A percentile compares a stretch with the other conserved stretches of the same genome.
Conservation (phyloP, 2,888 invertebrate species). For the Tricholauxania praeusta region DNA sequence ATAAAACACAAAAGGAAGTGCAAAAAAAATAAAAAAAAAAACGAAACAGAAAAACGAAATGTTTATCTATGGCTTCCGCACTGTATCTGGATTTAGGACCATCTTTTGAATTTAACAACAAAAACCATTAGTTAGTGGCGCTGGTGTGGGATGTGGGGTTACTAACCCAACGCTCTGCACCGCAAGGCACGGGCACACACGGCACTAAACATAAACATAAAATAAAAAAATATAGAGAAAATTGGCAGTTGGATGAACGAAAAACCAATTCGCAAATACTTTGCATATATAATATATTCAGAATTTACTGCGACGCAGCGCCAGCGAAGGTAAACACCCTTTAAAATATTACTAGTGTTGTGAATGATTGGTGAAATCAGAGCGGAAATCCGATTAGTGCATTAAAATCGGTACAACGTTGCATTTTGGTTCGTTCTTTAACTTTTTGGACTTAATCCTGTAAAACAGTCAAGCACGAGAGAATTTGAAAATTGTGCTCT, state of each 20-base stretch:
- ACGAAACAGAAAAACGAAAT: conserved; percentile 39
- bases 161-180: conserved; percentile 48
- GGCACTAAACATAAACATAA: conserved; percentile 36
- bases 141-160: conserved; percentile 40
- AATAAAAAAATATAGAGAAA: conserved; percentile 52
- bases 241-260: conserved; percentile 64
- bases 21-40: conserved; percentile 29
- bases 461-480: too few relatives aligned
- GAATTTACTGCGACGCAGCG: conserved; percentile 56
- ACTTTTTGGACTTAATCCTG: too few relatives aligned
- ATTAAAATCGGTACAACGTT: not conserved
- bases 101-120: conserved; percentile 52
- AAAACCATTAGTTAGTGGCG: conserved; percentile 57
- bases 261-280: conserved; percentile 69
- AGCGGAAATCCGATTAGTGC: not conserved
- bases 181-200: conserved; percentile 56
- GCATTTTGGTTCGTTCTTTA: too few relatives aligned
- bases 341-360: conserved; percentile 48
- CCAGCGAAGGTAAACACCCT: conserved; percentile 60
- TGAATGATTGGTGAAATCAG: not conserved
- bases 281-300: conserved; percentile 67
- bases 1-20: conserved; percentile 45
- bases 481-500: too few relatives aligned
- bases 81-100: conserved; percentile 59
- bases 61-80: conserved; percentile 66